A percentile compares a stretch with the other conserved stretches of the same genome.
These are phyloP conservation scores for Trichopria drosophilae DNA, from an alignment of 2,888 invertebrate species.

Conservation along the genomic window DNA sequence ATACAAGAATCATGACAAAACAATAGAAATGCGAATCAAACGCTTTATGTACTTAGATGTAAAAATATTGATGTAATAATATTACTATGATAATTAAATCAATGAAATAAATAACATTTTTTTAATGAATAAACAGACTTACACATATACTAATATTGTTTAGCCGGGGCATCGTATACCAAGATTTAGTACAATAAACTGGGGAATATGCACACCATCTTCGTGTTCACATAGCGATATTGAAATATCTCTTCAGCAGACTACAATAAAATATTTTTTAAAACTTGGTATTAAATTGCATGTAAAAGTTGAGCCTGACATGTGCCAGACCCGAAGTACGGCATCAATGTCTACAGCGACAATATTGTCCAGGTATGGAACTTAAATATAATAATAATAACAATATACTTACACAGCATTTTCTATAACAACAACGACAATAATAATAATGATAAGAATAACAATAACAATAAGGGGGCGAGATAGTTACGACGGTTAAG, in stretches of 20 bases:
- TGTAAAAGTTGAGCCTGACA: conserved; percentile 64
- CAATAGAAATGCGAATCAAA: too few species aligned
- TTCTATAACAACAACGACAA: too few species aligned
- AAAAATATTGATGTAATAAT: too few species aligned
- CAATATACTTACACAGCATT: too few species aligned
- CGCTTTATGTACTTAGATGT: too few species aligned
- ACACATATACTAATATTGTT: conserved; percentile 33
- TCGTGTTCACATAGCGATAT: conserved; percentile 66
- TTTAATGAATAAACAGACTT: background rate
- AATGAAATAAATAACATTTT: too few species aligned
- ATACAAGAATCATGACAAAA: too few species aligned
- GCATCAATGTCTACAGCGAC: conserved; percentile 58
- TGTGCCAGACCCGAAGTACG: conserved; percentile 64
- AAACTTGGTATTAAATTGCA: conserved; percentile 64
- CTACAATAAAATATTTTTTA: conserved; percentile 59
- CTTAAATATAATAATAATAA: background rate
- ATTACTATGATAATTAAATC: too few species aligned
- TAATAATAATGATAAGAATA: too few species aligned
- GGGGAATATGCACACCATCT: conserved; percentile 71
- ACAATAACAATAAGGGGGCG: too few species aligned
- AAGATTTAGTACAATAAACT: conserved; percentile 68
- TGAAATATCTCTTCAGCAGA: conserved; percentile 62
- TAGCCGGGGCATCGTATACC: conserved; percentile 74
- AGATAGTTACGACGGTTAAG: too few species aligned
- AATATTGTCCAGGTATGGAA: conserved; percentile 60